Conservation (phyloP, 2,797 vertebrate species). For the Gymnothorax reevesii region DNA sequence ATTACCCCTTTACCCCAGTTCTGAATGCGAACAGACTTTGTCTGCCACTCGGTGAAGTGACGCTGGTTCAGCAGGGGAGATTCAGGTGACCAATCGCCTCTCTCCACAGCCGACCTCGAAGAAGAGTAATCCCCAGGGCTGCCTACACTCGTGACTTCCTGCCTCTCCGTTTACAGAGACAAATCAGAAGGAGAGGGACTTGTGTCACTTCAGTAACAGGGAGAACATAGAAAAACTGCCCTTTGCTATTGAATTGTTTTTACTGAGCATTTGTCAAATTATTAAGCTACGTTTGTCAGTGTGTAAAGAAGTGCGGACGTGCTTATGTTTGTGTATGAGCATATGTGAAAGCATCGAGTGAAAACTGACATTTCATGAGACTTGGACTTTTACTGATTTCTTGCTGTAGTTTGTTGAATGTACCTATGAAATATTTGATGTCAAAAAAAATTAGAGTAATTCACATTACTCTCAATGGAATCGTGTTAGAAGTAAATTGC, state of each 20-base stretch:
- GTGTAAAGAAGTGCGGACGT: background rate
- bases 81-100: constrained; percentile 3
- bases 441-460: too few relatives aligned
- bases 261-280: constrained; percentile 31
- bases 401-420: too few relatives aligned
- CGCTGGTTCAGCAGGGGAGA: background rate
- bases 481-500: too few relatives aligned
- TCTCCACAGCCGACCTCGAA: background rate
- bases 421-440: too few relatives aligned
- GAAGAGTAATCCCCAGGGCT: constrained; percentile 18
- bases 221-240: constrained; percentile 25
- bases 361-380: too few relatives aligned
- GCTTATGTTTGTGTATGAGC: background rate
- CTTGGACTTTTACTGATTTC: too few relatives aligned
- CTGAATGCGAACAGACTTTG: background rate
- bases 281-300: constrained; percentile 16
- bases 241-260: constrained; percentile 36
- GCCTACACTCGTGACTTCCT: constrained; percentile 20
- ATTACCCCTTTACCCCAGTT: constrained; percentile 1
- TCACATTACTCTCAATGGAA: too few relatives aligned
- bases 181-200: constrained; percentile 39
- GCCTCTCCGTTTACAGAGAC: constrained; percentile 38
- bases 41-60: background rate
- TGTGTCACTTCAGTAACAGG: constrained; percentile 37
- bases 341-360: background rate